Conservation (phyloP, 92 coral and sea anemone genomes). For the Muricea muricata region DNA sequence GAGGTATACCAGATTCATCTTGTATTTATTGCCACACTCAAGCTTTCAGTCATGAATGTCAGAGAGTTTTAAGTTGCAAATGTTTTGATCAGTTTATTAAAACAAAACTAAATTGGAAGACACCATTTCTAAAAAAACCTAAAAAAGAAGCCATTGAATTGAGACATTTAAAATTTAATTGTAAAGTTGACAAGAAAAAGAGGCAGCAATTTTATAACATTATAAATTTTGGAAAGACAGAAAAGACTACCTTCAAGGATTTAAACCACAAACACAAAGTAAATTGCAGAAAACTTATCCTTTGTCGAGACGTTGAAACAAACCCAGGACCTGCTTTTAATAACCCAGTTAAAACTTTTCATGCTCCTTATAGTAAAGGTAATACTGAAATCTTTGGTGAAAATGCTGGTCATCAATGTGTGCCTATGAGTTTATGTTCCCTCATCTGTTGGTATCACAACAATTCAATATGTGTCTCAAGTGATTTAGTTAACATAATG, state of each 20-base stretch:
- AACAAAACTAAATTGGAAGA: background rate
- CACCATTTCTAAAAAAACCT: background rate
- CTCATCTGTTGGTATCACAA: background rate
- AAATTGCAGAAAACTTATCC: constrained; percentile 53
- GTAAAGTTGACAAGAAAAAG: background rate
- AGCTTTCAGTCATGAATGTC: background rate
- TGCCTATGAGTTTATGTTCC: background rate
- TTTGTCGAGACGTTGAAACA: constrained; percentile 54
- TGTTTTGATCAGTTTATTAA: background rate
- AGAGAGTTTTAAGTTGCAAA: background rate
- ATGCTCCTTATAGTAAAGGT: constrained; percentile 32
- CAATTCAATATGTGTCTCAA: background rate
- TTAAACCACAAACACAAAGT: constrained; percentile 11
- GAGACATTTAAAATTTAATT: background rate
- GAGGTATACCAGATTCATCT: background rate
- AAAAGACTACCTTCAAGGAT: background rate
- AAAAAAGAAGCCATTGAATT: too few species aligned
- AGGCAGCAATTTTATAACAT: background rate
- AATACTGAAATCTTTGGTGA: constrained; percentile 15
- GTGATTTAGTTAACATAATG: constrained; percentile 28
- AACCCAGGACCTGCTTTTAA: constrained; percentile 53
- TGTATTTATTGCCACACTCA: background rate
- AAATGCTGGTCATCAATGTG: constrained; percentile 10
- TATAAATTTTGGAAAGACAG: background rate
- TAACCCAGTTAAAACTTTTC: constrained; percentile 9